These are phyloP conservation scores for Scaptomyza tumidula DNA, from an alignment of 2,888 invertebrate genomes.

Conservation along the genomic window DNA sequence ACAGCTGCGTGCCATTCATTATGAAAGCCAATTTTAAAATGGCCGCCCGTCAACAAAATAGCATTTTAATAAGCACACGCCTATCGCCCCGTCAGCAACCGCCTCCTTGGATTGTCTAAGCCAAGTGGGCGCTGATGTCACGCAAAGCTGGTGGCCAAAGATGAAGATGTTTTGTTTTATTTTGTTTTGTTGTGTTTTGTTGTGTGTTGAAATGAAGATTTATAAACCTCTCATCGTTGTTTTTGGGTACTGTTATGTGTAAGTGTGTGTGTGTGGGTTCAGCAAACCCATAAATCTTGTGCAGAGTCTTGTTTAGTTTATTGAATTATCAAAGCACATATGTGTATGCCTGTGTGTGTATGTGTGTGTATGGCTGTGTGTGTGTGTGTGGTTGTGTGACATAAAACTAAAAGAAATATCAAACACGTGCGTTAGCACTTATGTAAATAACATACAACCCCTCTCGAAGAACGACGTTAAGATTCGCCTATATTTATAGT, in stretches of 20 bases:
- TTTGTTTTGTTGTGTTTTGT: constrained; percentile 2
- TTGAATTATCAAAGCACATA: constrained; percentile 72
- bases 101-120: constrained; percentile 4
- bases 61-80: constrained; percentile 68
- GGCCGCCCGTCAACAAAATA: constrained; percentile 38
- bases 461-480: constrained; percentile 1
- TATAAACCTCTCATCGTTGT: constrained; percentile 61
- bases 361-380: constrained; percentile 1
- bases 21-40: constrained; percentile 52
- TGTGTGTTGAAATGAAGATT: constrained; percentile 68
- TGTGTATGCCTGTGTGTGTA: constrained; percentile 14
- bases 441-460: constrained; percentile 64
- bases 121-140: constrained; percentile 44
- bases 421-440: constrained; percentile 74
- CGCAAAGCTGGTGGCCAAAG: constrained; percentile 22
- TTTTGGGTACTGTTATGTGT: constrained; percentile 26
- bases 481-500: constrained; percentile 67
- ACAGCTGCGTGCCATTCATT: constrained; percentile 55
- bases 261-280: constrained; percentile 61
- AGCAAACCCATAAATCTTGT: constrained; percentile 75
- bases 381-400: constrained; percentile 55
- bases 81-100: neutral
- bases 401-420: constrained; percentile 76
- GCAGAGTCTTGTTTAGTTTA: constrained; percentile 78
- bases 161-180: constrained; percentile 6